Evolutionary conservation across 2,113 vertebrate genomes (phyloP).

Genomic region (Nannobrachium achirus): DNA sequence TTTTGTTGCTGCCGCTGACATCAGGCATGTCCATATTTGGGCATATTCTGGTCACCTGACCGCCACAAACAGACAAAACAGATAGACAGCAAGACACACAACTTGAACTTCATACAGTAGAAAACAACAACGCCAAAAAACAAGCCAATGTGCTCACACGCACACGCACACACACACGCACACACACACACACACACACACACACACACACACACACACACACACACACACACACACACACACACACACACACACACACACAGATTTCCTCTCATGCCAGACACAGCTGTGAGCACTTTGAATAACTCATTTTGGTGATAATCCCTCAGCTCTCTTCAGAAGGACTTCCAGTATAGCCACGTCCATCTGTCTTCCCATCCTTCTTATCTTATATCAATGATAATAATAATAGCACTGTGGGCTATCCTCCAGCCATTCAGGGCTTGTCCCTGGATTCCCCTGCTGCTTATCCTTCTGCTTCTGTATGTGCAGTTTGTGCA

Average conservation of each 20-base stretch:
- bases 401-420: conserved; percentile 19
- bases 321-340: conserved; percentile 53
- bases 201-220: background rate
- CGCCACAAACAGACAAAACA: no score
- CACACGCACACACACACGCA: background rate
- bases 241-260: conserved; percentile 5
- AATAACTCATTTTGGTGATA: conserved; percentile 50
- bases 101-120: no score
- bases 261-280: conserved; percentile 44
- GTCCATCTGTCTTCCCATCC: conserved; percentile 15
- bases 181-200: background rate
- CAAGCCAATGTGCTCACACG: background rate
- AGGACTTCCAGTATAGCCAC: conserved; percentile 48
- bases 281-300: conserved; percentile 70
- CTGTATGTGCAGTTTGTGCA: no score
- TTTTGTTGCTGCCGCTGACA: no score
- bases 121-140: background rate
- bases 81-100: no score
- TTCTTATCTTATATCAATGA: background rate
- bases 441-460: background rate
- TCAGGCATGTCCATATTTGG: no score
- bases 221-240: background rate
- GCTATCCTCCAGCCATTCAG: conserved; percentile 27
- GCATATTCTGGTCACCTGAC: no score
- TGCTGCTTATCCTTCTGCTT: background rate